Base-by-base conservation (phyloP, 2,113 vertebrate species). In the Archocentrus centrarchus region DNA sequence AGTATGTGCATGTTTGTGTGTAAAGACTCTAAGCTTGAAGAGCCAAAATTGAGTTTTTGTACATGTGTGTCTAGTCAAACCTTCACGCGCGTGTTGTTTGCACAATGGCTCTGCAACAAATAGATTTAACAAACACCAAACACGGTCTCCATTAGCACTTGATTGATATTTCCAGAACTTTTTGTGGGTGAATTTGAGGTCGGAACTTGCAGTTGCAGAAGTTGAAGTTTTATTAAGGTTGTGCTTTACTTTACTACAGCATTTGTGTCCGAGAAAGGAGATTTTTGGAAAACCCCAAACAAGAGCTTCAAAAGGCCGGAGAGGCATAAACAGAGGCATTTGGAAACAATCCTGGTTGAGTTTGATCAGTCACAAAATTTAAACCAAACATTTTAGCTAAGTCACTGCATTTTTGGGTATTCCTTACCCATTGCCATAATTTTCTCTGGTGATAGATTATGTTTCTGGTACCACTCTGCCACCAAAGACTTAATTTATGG, bases 121-220 rank as follows among this genome's bases (percentile, higher is more conserved):
- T 86, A 93, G 77, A 78, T 81, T 70, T 15, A 70, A 80, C 92
- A 94, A 94, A 92, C 92, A 89, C 81, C 77, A 90, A 83, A 83
- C 87, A 85, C 64, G 87, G 79, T 62, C 59, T 87, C 70, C 86
- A 91, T 95, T 95, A 89, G 89, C 92, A 92, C 88, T 85, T 32
- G 20, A 18, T 77, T 91, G 94, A 92, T 30, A 77, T 88, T 82
- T 92, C 84, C 87, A 77, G 87, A 60, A 83, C 58, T 80, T 73
- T 81, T 89, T 87, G 75, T 82, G 88, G 90, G 90, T 91, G 80
- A 94, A 81, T 60, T 66, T 77, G 41, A 91, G 90, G 91, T 93
- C 91, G 93, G 47, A 83, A 75, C 68, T 80, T 73, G 14, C 32
- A 80, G 13, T 22, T 83, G 66, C 44, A 32, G 24, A 70, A 53